These are phyloP conservation scores for Anseranas semipalmata DNA, from an alignment of 2,113 vertebrate species.

Conservation along the genomic window DNA sequence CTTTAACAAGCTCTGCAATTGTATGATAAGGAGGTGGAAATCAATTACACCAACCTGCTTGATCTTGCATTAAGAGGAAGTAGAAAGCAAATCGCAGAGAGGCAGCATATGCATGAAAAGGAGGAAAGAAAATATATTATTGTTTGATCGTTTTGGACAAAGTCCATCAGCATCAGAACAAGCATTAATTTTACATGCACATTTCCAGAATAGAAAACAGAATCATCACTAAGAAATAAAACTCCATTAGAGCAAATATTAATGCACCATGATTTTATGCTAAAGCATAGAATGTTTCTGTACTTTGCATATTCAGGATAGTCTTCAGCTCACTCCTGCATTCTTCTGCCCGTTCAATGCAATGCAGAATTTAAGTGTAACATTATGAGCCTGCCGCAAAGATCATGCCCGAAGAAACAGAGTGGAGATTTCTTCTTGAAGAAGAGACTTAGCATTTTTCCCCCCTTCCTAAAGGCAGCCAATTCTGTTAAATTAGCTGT, in stretches of 20 bases:
- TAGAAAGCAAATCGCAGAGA: conserved; percentile 83
- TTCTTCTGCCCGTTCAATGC: conserved; percentile 19
- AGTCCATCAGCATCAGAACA: conserved; percentile 56
- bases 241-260: background rate
- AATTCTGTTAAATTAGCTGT: background rate
- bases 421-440: background rate
- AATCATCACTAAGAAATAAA: background rate
- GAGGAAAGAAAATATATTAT: conserved; percentile 77
- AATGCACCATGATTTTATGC: background rate
- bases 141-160: conserved; percentile 61
- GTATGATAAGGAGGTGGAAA: conserved; percentile 66
- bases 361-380: background rate
- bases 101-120: conserved; percentile 79
- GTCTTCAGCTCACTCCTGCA: background rate
- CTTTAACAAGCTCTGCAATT: conserved; percentile 39
- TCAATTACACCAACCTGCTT: conserved; percentile 90
- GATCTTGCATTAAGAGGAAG: conserved; percentile 88
- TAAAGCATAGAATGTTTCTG: background rate
- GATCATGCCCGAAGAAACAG: conserved; percentile 55
- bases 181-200: conserved; percentile 27
- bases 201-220: conserved; percentile 41
- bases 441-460: background rate
- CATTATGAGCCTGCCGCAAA: conserved; percentile 49
- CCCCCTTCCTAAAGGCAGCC: background rate
- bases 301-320: background rate